Evolutionary conservation across 2,888 invertebrate genomes (phyloP), one percentile per base, ranked within the genome.

Genomic region (Xylocampa areola): DNA sequence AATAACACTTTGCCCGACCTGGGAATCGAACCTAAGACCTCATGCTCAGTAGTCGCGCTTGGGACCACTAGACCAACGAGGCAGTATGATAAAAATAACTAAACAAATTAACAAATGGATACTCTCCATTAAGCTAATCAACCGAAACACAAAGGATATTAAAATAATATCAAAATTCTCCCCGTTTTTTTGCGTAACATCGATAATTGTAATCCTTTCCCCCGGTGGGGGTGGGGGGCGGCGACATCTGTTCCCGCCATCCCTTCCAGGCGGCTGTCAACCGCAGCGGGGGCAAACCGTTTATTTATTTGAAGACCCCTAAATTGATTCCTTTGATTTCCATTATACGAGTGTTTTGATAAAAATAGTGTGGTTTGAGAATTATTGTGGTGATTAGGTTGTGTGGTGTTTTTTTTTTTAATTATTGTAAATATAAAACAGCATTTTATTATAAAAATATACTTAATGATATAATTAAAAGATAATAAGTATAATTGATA

Each of bases 211-310:
- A 81, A 82, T 81, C 81, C 82, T 80, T 76, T 74, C 68, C 76
- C 68, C 55, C 35, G 39, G 39, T 35, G 59, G 52, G 53, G 29
- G 52, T 48, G 49, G 55, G 65, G 67, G 80, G 71, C 48, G 78
- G 84, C 63, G 80, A 79, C 89, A 90, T 85, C 89, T 90, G 90
- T 52, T 81, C 77, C 74, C 75, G 86, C 89, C 82, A 88, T 88
- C 89, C 88, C 90, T 85, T 83, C 81, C 90, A 87, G 87, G 76
- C 80, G 77, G 73, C 89, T 90, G 91, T 91, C 91, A 90, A 84
- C 88, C 90, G 76, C 91, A 91, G 87, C 77, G 79, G 73, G 71
- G 67, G 67, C 72, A 58, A 76, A 75, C 76, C 78, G 77, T 80
- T 84, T 88, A 87, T 89, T 88, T 88, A 87, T 88, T 82, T 85